Evolutionary conservation across 2,888 invertebrate genomes (phyloP).

Genomic region (Ceriagrion tenellum): DNA sequence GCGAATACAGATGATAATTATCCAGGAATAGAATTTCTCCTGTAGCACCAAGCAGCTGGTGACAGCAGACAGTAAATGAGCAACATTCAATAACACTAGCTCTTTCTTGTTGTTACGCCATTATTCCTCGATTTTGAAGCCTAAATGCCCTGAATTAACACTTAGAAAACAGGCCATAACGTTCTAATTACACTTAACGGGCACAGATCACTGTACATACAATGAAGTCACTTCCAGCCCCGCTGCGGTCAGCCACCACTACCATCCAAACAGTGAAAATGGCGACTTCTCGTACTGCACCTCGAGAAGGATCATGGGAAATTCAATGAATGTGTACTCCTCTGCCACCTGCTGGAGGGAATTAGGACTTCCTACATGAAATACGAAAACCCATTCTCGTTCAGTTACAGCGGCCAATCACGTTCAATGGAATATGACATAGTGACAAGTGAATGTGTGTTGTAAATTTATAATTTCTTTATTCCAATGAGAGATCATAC

Average conservation of each 20-base stretch:
- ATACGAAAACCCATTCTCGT: not conserved
- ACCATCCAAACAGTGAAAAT: slow-evolving; percentile 71
- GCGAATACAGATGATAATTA: slow-evolving; percentile 68
- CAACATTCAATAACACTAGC: slow-evolving; percentile 71
- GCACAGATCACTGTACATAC: slow-evolving; percentile 68
- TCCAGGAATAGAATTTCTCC: slow-evolving; percentile 71
- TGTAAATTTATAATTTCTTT: not conserved
- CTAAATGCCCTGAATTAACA: slow-evolving; percentile 62
- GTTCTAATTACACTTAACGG: slow-evolving; percentile 68
- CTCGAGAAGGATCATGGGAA: slow-evolving; percentile 61
- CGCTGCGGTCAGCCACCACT: slow-evolving; percentile 68
- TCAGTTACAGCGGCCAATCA: slow-evolving; percentile 44
- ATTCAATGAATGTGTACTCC: slow-evolving; percentile 22
- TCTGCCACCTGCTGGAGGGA: slow-evolving; percentile 46
- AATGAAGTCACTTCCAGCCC: slow-evolving; percentile 53
- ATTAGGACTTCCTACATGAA: not conserved
- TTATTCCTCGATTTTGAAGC: slow-evolving; percentile 68
- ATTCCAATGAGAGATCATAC: not conserved
- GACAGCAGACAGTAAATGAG: slow-evolving; percentile 71
- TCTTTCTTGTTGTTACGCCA: slow-evolving; percentile 71
- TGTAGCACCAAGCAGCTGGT: slow-evolving; percentile 72
- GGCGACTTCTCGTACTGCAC: slow-evolving; percentile 70
- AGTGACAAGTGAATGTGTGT: slow-evolving; percentile 49
- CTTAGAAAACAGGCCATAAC: slow-evolving; percentile 71
- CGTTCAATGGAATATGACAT: not conserved